These are phyloP conservation scores for Thaumetopoea pityocampa DNA, from an alignment of 1,140 invertebrate genomes.

Conservation along the genomic window DNA sequence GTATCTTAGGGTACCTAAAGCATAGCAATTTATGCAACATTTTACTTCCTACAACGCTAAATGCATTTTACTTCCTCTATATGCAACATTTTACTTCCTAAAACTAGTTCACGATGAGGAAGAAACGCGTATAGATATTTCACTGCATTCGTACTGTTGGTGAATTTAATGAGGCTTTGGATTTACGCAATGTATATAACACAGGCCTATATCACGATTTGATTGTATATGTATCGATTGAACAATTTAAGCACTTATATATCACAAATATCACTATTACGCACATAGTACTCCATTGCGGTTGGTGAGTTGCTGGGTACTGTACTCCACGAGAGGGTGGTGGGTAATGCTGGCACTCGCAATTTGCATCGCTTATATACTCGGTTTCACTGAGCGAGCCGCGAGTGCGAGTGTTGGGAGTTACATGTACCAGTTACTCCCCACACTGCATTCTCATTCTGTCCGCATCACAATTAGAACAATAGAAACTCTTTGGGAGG, in stretches of 20 bases:
- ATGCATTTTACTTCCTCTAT: constrained; percentile 24
- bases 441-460: constrained; percentile 52
- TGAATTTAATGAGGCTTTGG: constrained; percentile 16
- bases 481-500: constrained; percentile 63
- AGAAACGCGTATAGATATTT: constrained; percentile 35
- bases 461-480: constrained; percentile 53
- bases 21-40: constrained; percentile 40
- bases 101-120: constrained; percentile 35
- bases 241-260: constrained; percentile 8
- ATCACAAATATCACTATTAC: too few species aligned
- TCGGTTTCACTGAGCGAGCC: constrained; percentile 52
- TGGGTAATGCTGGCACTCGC: constrained; percentile 57
- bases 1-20: constrained; percentile 31
- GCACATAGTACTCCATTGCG: constrained; percentile 66
- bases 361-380: constrained; percentile 73
- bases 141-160: constrained; percentile 31
- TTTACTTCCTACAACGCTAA: constrained; percentile 41
- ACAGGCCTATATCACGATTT: too few species aligned
- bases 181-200: too few species aligned
- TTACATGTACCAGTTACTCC: constrained; percentile 57
- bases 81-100: constrained; percentile 55
- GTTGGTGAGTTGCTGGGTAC: constrained; percentile 28
- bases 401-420: constrained; percentile 57
- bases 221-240: too few species aligned
- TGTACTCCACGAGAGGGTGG: constrained; percentile 48